Conservation (phyloP, 2,888 invertebrate species). For the Lacanobia oleracea region DNA sequence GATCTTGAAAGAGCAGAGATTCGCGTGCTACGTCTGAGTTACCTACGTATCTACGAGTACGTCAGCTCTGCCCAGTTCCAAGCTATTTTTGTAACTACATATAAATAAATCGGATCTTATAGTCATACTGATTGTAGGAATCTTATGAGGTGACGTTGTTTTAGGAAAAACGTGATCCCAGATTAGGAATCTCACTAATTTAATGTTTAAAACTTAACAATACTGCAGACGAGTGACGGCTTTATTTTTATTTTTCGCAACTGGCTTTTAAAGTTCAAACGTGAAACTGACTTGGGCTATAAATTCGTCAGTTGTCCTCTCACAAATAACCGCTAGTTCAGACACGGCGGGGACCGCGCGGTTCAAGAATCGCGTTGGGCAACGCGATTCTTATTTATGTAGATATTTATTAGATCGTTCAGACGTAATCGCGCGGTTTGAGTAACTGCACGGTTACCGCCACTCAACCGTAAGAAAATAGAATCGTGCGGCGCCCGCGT, state of each 20-base stretch:
- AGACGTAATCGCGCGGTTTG: too few species aligned
- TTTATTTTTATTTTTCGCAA: conserved; percentile 18
- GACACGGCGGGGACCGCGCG: too few species aligned
- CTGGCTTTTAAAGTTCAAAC: conserved; percentile 1
- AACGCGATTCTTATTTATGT: too few species aligned
- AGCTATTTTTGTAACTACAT: conserved; percentile 63
- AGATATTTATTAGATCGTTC: too few species aligned
- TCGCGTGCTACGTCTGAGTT: conserved; percentile 54
- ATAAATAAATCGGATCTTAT: conserved; percentile 51
- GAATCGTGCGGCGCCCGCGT: too few species aligned
- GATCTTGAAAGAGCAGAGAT: conserved; percentile 70
- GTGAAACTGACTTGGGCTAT: conserved; percentile 13
- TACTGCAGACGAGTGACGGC: background rate
- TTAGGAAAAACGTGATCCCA: conserved; percentile 16
- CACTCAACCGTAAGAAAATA: too few species aligned
- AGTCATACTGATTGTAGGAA: conserved; percentile 40
- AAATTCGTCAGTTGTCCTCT: conserved; percentile 25
- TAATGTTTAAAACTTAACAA: conserved; percentile 5
- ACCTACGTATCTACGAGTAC: conserved; percentile 38
- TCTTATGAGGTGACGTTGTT: conserved; percentile 18
- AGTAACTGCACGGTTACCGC: too few species aligned
- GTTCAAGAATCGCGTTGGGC: too few species aligned
- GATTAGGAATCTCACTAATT: conserved; percentile 8
- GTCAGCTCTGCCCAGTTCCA: conserved; percentile 59
- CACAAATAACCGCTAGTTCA: too few species aligned